Conservation (phyloP, 2,113 vertebrate species). For the Opisthocomus hoazin region DNA sequence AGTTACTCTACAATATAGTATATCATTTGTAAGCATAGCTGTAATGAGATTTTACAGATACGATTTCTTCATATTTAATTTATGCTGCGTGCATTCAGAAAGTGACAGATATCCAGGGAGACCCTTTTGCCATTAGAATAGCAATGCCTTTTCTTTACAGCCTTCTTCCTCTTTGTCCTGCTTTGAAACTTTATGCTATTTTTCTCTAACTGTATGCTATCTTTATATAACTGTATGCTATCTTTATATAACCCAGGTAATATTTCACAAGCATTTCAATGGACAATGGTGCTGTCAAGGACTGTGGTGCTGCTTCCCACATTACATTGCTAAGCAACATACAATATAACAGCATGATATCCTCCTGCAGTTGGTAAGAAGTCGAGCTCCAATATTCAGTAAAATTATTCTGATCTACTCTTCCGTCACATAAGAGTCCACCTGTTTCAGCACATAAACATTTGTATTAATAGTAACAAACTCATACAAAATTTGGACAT, state of each 20-base stretch:
- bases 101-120: not conserved
- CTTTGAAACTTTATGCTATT: not conserved
- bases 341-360: conserved; percentile 60
- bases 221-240: conserved; percentile 12
- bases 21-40: not conserved
- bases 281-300: conserved; percentile 61
- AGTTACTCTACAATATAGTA: not conserved
- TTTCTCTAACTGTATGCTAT: not conserved
- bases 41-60: not conserved
- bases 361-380: conserved; percentile 34
- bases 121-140: not conserved
- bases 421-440: not conserved
- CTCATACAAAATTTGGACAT: not conserved
- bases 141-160: not conserved
- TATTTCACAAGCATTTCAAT: conserved; percentile 59
- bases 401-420: conserved; percentile 30
- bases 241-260: conserved; percentile 57
- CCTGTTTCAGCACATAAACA: not conserved
- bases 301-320: conserved; percentile 59
- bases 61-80: not conserved
- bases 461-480: not conserved
- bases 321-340: conserved; percentile 67
- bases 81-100: not conserved
- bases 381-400: conserved; percentile 32
- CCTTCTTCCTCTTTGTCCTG: not conserved